Evolutionary conservation across 2,797 vertebrate genomes (phyloP).

Genomic region (Coccyzus lansbergi): DNA sequence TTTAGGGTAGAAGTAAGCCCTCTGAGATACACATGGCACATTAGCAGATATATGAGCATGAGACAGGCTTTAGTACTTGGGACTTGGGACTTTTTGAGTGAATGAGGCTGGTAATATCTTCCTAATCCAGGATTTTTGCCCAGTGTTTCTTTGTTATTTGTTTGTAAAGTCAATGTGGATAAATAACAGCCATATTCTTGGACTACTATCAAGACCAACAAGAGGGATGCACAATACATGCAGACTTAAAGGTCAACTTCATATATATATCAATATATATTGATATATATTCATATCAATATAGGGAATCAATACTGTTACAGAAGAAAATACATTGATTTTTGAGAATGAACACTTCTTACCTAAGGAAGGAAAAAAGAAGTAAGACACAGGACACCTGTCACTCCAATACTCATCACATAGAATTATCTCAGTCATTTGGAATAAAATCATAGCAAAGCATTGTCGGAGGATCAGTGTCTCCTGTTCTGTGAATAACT

Average conservation of each 20-base stretch:
- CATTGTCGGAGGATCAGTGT: slow-evolving; percentile 31
- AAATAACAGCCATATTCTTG: background rate
- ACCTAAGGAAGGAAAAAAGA: slow-evolving; percentile 24
- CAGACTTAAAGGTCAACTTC: background rate
- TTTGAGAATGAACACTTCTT: background rate
- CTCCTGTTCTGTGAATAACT: slow-evolving; percentile 45
- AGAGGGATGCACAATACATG: background rate
- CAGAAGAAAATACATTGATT: background rate
- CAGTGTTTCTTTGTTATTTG: background rate
- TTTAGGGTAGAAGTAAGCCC: background rate
- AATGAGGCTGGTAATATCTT: background rate
- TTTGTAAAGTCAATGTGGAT: background rate
- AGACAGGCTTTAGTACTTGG: background rate
- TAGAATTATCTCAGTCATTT: slow-evolving; percentile 31
- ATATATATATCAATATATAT: too few species aligned
- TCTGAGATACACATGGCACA: background rate
- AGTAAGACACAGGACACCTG: background rate
- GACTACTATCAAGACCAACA: background rate
- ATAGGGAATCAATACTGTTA: background rate
- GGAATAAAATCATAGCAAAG: slow-evolving; percentile 57
- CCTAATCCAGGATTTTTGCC: background rate
- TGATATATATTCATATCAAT: too few species aligned
- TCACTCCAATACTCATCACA: slow-evolving; percentile 46
- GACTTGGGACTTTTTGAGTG: background rate
- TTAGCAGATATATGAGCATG: background rate